Base-by-base conservation (phyloP, 2,888 invertebrate species). In the Drosophila stalkeri region DNA sequence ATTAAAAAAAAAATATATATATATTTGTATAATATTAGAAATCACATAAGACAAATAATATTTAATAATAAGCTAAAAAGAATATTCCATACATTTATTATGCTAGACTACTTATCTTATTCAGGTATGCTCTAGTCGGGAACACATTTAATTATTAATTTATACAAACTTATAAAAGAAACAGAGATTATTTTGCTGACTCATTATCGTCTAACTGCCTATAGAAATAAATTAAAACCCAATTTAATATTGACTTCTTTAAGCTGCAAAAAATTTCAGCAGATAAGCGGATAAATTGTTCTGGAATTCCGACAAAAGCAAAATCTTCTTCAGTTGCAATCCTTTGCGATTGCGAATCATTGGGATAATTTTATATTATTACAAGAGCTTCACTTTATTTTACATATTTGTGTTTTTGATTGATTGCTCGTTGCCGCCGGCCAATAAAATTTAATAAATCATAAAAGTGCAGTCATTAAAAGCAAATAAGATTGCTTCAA, bases 371-470 rank as follows among this genome's bases (percentile, higher is more conserved):
- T 35, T 8, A 35, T 14, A 51, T 18, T 18, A 51, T 20, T 51
- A 18, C 51, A 33, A 18, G 6, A 14, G 8, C 8, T 35, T 20
- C 33, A 14, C 35, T 35, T 20, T 20, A 51, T 14, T 35, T 51
- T 20, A 3, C 18, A 51, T 51, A 35, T 51, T 56, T 56, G 18
- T 62, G 44, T 31, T 20, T 27, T 54, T 66, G 46, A 66, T 66
- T 54, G 67, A 66, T 46, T 66, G 39, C 39, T 66, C 14, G 23
- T 33, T 23, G 18, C 37, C n/a, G 18, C 12, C 31, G 14, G 12
- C 11, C 51, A 39, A 46, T 66, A 20, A 66, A 66, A 20, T 31
- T 39, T 8, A 56, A 27, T 35, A 51, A 33, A 35, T 51, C 51
- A 20, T 35, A 35, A 51, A 51, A 51, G 51, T 51, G 35, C 51